These are phyloP conservation scores for Drosophila sp. DNA, from an alignment of 1,140 invertebrate genomes.

Conservation along the genomic window DNA sequence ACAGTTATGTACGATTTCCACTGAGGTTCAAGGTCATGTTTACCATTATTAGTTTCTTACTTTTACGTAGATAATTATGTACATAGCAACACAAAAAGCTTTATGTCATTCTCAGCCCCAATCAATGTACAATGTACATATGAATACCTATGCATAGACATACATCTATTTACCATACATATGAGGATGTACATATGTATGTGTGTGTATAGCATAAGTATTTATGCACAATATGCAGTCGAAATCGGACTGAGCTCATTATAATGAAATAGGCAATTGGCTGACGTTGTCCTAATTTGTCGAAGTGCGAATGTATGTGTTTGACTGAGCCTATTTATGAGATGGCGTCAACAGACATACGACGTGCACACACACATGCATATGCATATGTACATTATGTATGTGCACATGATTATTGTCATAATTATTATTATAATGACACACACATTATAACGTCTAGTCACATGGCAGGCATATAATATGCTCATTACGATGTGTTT, in stretches of 20 bases:
- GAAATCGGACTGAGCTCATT: conserved; percentile 74
- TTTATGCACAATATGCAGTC: conserved; percentile 15
- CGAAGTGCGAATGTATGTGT: conserved; percentile 17
- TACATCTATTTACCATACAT: not conserved
- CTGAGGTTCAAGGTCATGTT: conserved; percentile 14
- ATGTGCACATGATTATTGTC: conserved; percentile 34
- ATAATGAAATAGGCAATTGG: conserved; percentile 78
- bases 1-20: not conserved
- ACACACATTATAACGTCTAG: conserved; percentile 73
- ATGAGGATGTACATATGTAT: not conserved
- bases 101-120: not conserved
- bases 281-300: conserved; percentile 72
- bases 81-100: not conserved
- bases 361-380: conserved; percentile 25
- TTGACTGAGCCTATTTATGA: conserved; percentile 51
- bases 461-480: conserved; percentile 44
- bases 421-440: conserved; percentile 73
- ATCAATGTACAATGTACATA: not conserved
- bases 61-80: conserved; percentile 4
- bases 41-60: not conserved
- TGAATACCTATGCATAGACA: no score
- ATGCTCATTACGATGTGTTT: conserved; percentile 31
- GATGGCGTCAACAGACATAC: conserved; percentile 51
- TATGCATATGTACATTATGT: conserved; percentile 18
- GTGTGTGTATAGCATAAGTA: not conserved